Conservation (phyloP, 2,888 invertebrate species). For the Gasteruption jaculator region DNA sequence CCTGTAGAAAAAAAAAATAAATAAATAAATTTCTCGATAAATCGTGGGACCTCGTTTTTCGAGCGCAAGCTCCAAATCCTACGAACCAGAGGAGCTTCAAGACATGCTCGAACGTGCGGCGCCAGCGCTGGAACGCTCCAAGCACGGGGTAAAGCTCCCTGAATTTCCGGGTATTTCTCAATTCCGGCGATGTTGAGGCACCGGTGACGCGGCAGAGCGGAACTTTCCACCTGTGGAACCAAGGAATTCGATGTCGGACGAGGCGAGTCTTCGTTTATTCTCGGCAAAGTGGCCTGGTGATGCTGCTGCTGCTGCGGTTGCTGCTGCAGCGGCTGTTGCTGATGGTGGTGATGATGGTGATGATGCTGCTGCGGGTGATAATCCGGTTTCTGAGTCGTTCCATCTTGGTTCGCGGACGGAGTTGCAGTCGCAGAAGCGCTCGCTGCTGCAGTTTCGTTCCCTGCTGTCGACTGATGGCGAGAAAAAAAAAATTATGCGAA, state of each 20-base stretch:
- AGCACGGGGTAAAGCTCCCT: conserved; percentile 64
- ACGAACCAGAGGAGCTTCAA: conserved; percentile 68
- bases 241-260: conserved; percentile 28
- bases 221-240: too few species aligned
- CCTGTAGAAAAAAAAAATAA: conserved; percentile 24
- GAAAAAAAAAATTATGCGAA: too few species aligned
- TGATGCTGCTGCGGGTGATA: conserved; percentile 32
- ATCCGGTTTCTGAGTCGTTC: conserved; percentile 29
- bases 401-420: conserved; percentile 28
- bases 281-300: conserved; percentile 42
- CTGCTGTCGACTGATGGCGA: conserved; percentile 34
- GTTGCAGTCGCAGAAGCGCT: conserved; percentile 21
- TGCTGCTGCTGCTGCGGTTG: conserved; percentile 30
- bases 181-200: conserved; percentile 77
- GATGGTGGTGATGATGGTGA: conserved; percentile 33
- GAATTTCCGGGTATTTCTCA: conserved; percentile 70
- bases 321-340: conserved; percentile 36
- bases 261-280: conserved; percentile 57
- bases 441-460: conserved; percentile 33
- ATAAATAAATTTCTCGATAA: not conserved
- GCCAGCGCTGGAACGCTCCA: conserved; percentile 72
- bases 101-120: conserved; percentile 57
- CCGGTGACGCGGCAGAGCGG: conserved; percentile 46
- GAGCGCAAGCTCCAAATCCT: not conserved
- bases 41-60: too few species aligned